Conservation (phyloP, 2,888 invertebrate genomes). For the Athetis lepigone region DNA sequence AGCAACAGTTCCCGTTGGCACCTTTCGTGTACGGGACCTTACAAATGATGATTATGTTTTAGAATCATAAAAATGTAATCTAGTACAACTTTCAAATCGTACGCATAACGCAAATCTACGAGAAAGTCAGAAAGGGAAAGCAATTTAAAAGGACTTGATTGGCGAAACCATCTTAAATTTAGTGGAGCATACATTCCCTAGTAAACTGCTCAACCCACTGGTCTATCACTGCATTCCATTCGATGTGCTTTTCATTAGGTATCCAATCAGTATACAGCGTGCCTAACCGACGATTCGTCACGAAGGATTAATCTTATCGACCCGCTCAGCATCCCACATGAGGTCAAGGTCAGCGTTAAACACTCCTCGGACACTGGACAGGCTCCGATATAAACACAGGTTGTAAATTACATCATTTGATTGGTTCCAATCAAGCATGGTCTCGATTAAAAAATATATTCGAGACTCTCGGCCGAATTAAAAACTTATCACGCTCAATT, state of each 20-base stretch:
- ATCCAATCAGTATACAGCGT: conserved; percentile 83
- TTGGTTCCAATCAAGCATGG: conserved; percentile 87
- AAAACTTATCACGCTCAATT: conserved; percentile 75
- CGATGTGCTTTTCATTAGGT: conserved; percentile 78
- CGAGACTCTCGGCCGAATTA: conserved; percentile 69
- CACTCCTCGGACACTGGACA: conserved; percentile 64
- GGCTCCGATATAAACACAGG: conserved; percentile 75
- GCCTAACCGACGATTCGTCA: conserved; percentile 81
- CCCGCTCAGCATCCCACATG: conserved; percentile 64
- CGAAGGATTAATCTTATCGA: conserved; percentile 80
- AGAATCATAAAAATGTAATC: not conserved
- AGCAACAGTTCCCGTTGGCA: too few relatives aligned
- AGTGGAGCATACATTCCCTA: conserved; percentile 27
- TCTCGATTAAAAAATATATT: conserved; percentile 82
- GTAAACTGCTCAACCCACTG: conserved; percentile 61
- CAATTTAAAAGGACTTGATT: conserved; percentile 22
- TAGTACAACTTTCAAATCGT: not conserved
- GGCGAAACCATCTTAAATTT: conserved; percentile 9
- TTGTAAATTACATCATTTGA: conserved; percentile 87
- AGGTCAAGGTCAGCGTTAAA: conserved; percentile 78
- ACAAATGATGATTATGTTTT: too few relatives aligned
- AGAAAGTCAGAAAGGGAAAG: conserved; percentile 25
- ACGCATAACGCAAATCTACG: conserved; percentile 1
- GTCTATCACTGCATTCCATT: conserved; percentile 73
- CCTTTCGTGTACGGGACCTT: too few relatives aligned